These are phyloP conservation scores for Amyelois transitella DNA, from an alignment of 1,140 invertebrate species.

Conservation along the genomic window DNA sequence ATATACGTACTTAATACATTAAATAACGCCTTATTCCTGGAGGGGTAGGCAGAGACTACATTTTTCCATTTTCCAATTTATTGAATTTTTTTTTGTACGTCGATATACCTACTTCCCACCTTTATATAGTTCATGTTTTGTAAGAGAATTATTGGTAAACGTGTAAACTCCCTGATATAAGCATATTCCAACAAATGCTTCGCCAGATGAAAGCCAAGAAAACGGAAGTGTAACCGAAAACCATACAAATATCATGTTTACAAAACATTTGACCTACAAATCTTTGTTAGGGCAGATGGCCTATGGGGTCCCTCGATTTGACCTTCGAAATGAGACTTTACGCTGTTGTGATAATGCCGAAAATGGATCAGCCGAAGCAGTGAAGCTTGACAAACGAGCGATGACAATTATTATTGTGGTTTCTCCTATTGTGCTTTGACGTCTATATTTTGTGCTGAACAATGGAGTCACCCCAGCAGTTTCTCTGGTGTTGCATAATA, in stretches of 20 bases:
- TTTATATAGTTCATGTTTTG: no score
- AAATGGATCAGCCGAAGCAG: neutral
- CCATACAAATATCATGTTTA: slow-evolving; percentile 44
- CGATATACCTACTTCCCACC: no score
- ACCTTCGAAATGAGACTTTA: slow-evolving; percentile 27
- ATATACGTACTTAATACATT: no score
- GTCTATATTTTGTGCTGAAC: slow-evolving; percentile 42
- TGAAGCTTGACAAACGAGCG: slow-evolving; percentile 57
- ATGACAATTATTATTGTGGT: slow-evolving; percentile 64
- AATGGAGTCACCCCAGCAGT: slow-evolving; percentile 17
- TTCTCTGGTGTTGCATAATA: slow-evolving; percentile 2
- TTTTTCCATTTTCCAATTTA: no score
- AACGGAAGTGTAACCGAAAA: slow-evolving; percentile 18
- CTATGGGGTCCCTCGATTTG: slow-evolving; percentile 38
- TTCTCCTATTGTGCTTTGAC: slow-evolving; percentile 51
- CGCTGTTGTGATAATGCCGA: neutral
- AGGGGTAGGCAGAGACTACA: no score
- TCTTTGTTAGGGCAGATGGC: slow-evolving; percentile 50
- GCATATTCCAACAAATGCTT: no score
- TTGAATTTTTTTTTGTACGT: no score
- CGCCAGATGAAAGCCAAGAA: neutral
- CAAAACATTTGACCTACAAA: slow-evolving; percentile 63
- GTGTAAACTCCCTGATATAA: no score
- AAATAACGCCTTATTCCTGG: no score
- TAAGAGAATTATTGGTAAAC: no score